Base-by-base conservation (phyloP, 1,140 invertebrate genomes). In the Pararge aegeria region DNA sequence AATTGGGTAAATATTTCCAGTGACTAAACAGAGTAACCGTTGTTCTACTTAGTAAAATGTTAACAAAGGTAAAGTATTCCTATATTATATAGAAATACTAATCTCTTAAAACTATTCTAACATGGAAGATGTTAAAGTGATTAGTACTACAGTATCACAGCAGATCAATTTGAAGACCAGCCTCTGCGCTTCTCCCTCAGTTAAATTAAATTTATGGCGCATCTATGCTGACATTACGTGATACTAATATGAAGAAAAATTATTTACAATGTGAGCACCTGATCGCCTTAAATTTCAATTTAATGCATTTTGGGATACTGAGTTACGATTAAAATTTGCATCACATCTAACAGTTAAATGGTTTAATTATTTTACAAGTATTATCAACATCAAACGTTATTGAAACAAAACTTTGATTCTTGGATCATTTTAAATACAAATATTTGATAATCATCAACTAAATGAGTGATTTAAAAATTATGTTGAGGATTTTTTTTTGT, bases 61-160 rank as follows among this genome's bases (percentile, higher is more conserved):
- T 87, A 80, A 87, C 83, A 89, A 78, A 79, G 66, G 73, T 78
- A 73, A 70, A 77, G 61, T 77, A 80, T 63, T 71, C 70, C 79
- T 86, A 85, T 63, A 61, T 59, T 81, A 83, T 75, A 83, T 84
- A 86, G 75, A 85, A 83, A 83, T 68, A 78, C 73, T 86, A 78
- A 77, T 79, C 55, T 77, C 81, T 89, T 89, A 87, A 20, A 80
- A 85, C 77, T 86, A 87, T 69, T 55, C 67, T 83, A 84, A 86
- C 75, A 73, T 86, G 80, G 81, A 85, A 87, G 83, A 80, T 86
- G 81, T 82, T 75, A 64, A 60, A 77, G 66, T 75, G 71, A 73
- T 81, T 68, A 82, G 82, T 82, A 75, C 80, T 84, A 86, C 69
- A 83, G 75, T 89, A 87, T 89, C 83, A 87, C 86, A 87, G 78